Conservation (phyloP, 2,888 invertebrate species). For the Dynastes hyllus region DNA sequence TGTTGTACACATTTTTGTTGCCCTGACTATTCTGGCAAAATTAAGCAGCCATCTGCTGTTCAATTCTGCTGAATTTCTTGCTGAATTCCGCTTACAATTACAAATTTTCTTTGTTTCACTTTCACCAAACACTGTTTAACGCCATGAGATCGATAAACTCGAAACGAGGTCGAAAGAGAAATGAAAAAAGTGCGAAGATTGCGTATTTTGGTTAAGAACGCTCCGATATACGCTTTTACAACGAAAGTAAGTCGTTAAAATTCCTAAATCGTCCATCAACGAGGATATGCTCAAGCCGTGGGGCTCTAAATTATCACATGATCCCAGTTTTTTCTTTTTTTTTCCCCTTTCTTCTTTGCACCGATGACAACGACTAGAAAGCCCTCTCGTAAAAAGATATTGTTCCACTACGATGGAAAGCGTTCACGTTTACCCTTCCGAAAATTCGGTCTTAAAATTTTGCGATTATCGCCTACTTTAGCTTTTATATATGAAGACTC, state of each 20-base stretch:
- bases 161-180: too few species aligned
- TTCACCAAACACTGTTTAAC: too few species aligned
- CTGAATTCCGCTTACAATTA: too few species aligned
- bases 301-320: slow-evolving; percentile 8
- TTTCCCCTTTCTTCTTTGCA: too few species aligned
- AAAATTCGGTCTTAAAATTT: slow-evolving; percentile 30
- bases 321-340: too few species aligned
- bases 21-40: too few species aligned
- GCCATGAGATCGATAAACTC: too few species aligned
- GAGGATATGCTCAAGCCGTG: background rate
- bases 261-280: background rate
- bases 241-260: slow-evolving; percentile 18
- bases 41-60: too few species aligned
- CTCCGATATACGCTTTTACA: background rate
- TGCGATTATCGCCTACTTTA: slow-evolving; percentile 18
- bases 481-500: background rate
- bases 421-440: slow-evolving; percentile 25
- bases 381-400: slow-evolving; percentile 20
- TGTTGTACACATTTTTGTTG: too few species aligned
- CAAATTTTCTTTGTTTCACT: too few species aligned
- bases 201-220: background rate
- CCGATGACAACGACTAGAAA: slow-evolving; percentile 13
- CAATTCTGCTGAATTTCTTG: too few species aligned
- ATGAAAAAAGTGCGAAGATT: too few species aligned
- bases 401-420: slow-evolving; percentile 3